These are phyloP conservation scores for Sebastes trivittatus DNA, from an alignment of 2,797 vertebrate species.

Conservation along the genomic window DNA sequence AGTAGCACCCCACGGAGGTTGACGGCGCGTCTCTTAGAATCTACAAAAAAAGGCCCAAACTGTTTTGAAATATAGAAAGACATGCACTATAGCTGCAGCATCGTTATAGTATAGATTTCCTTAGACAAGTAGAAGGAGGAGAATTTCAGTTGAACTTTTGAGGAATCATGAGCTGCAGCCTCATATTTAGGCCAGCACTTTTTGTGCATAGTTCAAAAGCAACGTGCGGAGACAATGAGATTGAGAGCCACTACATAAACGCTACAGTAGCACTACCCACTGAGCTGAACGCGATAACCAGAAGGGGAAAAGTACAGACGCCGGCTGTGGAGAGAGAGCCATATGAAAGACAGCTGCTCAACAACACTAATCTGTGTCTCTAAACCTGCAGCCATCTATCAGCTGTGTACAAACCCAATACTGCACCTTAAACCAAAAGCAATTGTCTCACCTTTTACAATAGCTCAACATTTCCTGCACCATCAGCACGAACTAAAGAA, in stretches of 20 bases:
- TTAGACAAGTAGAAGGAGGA: not conserved
- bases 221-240: conserved; percentile 39
- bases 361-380: conserved; percentile 54
- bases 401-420: conserved; percentile 5
- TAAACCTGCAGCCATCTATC: conserved; percentile 51
- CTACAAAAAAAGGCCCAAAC: not conserved
- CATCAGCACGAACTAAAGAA: conserved; percentile 66
- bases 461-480: conserved; percentile 46
- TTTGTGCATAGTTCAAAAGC: conserved; percentile 22
- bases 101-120: not conserved
- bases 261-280: conserved; percentile 20
- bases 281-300: conserved; percentile 53
- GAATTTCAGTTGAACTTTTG: conserved; percentile 37
- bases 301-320: conserved; percentile 15
- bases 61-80: not conserved
- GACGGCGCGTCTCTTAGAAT: not conserved
- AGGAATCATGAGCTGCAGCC: conserved; percentile 26
- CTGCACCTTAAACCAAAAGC: conserved; percentile 53
- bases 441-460: conserved; percentile 47
- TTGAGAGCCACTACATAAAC: conserved; percentile 23
- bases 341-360: conserved; percentile 33
- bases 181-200: conserved; percentile 27
- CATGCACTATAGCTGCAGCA: not conserved
- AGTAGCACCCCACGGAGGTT: not conserved
- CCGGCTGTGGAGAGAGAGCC: not conserved